These are phyloP conservation scores for Callocephalon fimbriatum DNA, from an alignment of 2,113 vertebrate genomes.

Conservation along the genomic window DNA sequence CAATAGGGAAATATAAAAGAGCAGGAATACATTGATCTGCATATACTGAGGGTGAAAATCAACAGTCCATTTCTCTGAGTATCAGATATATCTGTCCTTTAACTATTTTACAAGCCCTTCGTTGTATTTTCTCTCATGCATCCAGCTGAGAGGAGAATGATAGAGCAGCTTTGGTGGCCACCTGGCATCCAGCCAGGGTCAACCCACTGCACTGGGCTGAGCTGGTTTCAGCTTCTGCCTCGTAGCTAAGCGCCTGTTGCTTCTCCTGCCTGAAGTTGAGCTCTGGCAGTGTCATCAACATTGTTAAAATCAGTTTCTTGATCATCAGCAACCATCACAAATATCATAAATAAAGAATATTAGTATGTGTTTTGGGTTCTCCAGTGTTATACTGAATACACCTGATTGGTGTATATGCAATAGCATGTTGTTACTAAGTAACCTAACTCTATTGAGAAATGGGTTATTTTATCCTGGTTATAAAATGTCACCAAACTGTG, in stretches of 20 bases:
- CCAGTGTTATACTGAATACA: background rate
- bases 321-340: background rate
- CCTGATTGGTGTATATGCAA: fast-evolving
- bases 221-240: background rate
- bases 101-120: background rate
- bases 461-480: background rate
- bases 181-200: background rate
- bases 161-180: background rate
- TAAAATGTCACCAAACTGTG: background rate
- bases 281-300: background rate
- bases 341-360: background rate
- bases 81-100: background rate
- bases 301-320: background rate
- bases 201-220: background rate
- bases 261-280: background rate
- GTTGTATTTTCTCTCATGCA: background rate
- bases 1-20: background rate
- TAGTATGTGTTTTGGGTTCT: background rate
- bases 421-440: background rate
- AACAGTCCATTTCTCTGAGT: background rate
- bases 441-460: background rate
- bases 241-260: fast-evolving
- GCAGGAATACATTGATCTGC: background rate
- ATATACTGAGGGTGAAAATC: fast-evolving
- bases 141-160: background rate